Conservation (phyloP, 2,797 vertebrate species). For the Leptatherina wallacei region DNA sequence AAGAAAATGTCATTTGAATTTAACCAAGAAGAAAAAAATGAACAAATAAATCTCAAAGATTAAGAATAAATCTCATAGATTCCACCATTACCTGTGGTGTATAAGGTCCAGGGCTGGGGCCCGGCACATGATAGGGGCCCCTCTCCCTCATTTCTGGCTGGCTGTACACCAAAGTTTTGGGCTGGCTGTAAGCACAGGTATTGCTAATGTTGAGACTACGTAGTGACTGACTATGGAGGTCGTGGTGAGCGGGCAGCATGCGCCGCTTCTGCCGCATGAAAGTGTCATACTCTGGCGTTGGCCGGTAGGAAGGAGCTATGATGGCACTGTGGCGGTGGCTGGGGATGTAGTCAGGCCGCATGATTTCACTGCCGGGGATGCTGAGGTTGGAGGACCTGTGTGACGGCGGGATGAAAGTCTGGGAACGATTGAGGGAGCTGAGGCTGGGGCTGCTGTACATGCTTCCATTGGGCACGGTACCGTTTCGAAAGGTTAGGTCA, state of each 20-base stretch:
- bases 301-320: constrained; percentile 95
- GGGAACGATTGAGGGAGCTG: constrained; percentile 94
- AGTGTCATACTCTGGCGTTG: constrained; percentile 94
- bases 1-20: not conserved
- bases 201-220: constrained; percentile 95
- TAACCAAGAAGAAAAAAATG: constrained; percentile 6
- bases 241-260: constrained; percentile 79
- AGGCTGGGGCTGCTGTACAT: constrained; percentile 95
- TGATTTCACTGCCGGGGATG: constrained; percentile 93
- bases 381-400: constrained; percentile 95
- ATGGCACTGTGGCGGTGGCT: constrained; percentile 96
- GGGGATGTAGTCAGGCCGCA: constrained; percentile 94
- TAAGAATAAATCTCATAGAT: not conserved
- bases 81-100: constrained; percentile 70
- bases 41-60: no score
- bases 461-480: constrained; percentile 91
- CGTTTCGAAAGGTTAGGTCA: constrained; percentile 90
- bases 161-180: constrained; percentile 93
- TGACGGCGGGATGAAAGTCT: constrained; percentile 91
- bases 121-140: constrained; percentile 82
- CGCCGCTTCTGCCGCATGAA: constrained; percentile 94
- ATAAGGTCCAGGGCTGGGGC: constrained; percentile 75
- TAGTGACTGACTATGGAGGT: constrained; percentile 94
- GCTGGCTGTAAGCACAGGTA: constrained; percentile 91
- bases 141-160: constrained; percentile 95